Evolutionary conservation across 2,797 vertebrate species (phyloP), one percentile per base, ranked within the genome.

Genomic region (Phataginus tetradactyla): DNA sequence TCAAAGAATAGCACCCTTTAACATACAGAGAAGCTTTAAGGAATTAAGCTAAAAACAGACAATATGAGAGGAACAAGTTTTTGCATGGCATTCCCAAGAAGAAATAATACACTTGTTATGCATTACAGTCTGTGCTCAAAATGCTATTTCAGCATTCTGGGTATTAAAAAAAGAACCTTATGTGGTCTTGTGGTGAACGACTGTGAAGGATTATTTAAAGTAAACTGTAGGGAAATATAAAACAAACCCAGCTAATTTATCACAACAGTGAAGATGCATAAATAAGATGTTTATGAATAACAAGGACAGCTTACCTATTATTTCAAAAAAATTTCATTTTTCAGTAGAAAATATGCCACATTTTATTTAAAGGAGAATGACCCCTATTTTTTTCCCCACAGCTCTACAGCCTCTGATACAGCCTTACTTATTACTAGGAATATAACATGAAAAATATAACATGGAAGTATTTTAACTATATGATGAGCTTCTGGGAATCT

Each of bases 71-170:
- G 94, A 98, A 98, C 94, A 98, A 98, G 97, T 98, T 98, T 98
- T 98, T 98, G 97, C 96, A 97, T 97, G 98, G 97, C 98, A 98
- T 98, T 98, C 98, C 96, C 98, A 98, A 98, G 97, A 98, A 98
- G 98, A 98, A 98, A 98, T 98, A 98, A 98, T 98, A 98, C 97
- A 98, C 98, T 99, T 99, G 98, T 98, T 98, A 99, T 98, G 98
- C 98, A 98, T 98, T 98, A 97, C 98, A 98, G 98, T 96, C 98
- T 98, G 98, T 98, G 98, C 98, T 98, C 98, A 98, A 98, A 98
- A 98, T 98, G 98, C 98, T 98, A 98, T 98, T 98, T 99, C 98
- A 99, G 98, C 98, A 99, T 98, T 99, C 98, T 97, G 98, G 91
- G 98, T 98, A 98, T 99, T 98, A 99, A 98, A 99, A 98, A 98